Percentiles rank a stretch among this genome's conserved stretches.
These are phyloP conservation scores for Sebastes flavidus DNA, from an alignment of 2,797 vertebrate genomes.

Conservation along the genomic window DNA sequence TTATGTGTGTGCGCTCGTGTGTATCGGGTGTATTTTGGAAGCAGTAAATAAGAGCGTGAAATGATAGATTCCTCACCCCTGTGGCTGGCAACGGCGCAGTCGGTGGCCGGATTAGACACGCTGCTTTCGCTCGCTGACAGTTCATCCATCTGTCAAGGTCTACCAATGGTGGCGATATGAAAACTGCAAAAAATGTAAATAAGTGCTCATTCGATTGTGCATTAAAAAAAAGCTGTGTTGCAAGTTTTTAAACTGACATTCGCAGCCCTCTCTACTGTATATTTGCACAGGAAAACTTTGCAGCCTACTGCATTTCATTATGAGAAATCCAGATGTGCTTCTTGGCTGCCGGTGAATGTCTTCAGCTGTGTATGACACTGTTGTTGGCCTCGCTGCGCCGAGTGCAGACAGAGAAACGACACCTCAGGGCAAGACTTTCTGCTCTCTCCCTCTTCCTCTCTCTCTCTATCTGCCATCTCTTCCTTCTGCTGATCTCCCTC, in stretches of 20 bases:
- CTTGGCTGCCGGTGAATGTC: slow-evolving; percentile 69
- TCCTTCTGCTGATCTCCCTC: slow-evolving; percentile 31
- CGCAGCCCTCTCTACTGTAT: slow-evolving; percentile 42
- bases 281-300: slow-evolving; percentile 57
- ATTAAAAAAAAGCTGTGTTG: slow-evolving; percentile 1
- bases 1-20: not conserved
- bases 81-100: slow-evolving; percentile 37
- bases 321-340: slow-evolving; percentile 79
- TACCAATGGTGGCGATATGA: not conserved
- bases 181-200: slow-evolving; percentile 8
- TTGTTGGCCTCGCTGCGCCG: slow-evolving; percentile 63
- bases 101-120: slow-evolving; percentile 31
- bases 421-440: slow-evolving; percentile 70
- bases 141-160: slow-evolving; percentile 25
- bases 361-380: slow-evolving; percentile 78
- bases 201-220: not conserved
- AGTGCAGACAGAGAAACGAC: slow-evolving; percentile 65
- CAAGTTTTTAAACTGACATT: slow-evolving; percentile 12
- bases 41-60: slow-evolving; percentile 47
- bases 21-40: slow-evolving; percentile 50
- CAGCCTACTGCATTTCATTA: slow-evolving; percentile 72
- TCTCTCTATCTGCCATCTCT: slow-evolving; percentile 25
- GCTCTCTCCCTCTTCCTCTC: slow-evolving; percentile 20
- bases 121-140: slow-evolving; percentile 43
- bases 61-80: slow-evolving; percentile 50